Percentiles rank a stretch among this genome's conserved stretches.
These are phyloP conservation scores for Amyelois transitella DNA, from an alignment of 1,140 invertebrate genomes.

Conservation along the genomic window DNA sequence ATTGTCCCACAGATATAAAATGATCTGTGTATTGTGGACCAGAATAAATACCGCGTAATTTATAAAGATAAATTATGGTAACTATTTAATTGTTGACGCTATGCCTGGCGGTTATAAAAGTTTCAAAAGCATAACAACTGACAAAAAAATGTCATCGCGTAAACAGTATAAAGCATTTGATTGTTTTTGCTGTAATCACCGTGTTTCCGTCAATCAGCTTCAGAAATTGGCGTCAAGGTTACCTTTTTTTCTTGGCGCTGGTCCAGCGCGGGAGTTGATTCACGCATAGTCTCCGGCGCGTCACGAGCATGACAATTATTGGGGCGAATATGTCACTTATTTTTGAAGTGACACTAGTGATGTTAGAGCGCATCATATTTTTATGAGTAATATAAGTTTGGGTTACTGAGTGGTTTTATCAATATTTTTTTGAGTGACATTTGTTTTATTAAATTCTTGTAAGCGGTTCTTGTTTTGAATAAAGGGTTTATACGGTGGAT, in stretches of 20 bases:
- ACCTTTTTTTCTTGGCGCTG: constrained; percentile 4
- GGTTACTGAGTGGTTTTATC: too few relatives aligned
- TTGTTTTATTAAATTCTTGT: too few relatives aligned
- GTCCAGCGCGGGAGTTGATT: constrained; percentile 6
- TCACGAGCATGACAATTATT: neutral
- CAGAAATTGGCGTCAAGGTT: constrained; percentile 13
- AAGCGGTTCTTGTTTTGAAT: too few relatives aligned
- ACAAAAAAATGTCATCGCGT: neutral
- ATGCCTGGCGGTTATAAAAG: too few relatives aligned
- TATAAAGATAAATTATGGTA: too few relatives aligned
- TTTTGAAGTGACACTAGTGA: neutral
- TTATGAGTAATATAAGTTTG: neutral
- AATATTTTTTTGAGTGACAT: too few relatives aligned
- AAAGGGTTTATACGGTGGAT: too few relatives aligned
- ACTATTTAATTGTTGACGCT: too few relatives aligned
- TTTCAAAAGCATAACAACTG: neutral
- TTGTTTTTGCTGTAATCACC: neutral
- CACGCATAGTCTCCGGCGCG: neutral
- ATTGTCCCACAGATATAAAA: too few relatives aligned
- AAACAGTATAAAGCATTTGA: neutral
- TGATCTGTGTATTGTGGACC: too few relatives aligned
- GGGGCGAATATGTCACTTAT: neutral
- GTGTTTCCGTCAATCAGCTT: neutral
- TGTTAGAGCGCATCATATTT: neutral
- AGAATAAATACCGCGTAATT: too few relatives aligned